Evolutionary conservation across 2,888 invertebrate species (phyloP).

Genomic region (Habrosyne pyritoides): DNA sequence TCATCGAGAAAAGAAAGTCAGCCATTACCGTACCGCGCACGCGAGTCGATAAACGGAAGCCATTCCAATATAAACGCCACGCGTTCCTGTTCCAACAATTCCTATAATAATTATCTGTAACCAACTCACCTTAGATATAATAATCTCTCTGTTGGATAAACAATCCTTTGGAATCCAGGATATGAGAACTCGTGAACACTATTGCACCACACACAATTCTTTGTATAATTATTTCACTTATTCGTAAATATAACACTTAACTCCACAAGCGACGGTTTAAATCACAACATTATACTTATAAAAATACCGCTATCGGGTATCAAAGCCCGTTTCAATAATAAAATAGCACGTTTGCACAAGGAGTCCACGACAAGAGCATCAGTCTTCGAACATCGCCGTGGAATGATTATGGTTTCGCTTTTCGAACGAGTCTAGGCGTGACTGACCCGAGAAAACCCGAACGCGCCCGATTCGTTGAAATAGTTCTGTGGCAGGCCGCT

Average conservation of each 20-base stretch:
- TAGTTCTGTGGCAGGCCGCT: conserved; percentile 36
- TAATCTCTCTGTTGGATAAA: conserved; percentile 59
- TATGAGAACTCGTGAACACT: conserved; percentile 65
- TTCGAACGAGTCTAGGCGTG: conserved; percentile 83
- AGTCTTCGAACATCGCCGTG: conserved; percentile 81
- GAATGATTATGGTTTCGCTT: conserved; percentile 81
- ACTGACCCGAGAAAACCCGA: conserved; percentile 76
- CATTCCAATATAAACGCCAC: conserved; percentile 72
- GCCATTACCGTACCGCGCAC: conserved; percentile 77
- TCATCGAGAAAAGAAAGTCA: conserved; percentile 71
- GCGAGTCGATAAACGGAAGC: conserved; percentile 81
- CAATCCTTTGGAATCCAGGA: conserved; percentile 78
- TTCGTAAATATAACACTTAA: conserved; percentile 67
- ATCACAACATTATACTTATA: conserved; percentile 75
- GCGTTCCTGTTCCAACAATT: conserved; percentile 45
- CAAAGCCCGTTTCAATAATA: conserved; percentile 70
- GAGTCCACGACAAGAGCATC: conserved; percentile 80
- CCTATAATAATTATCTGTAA: conserved; percentile 28
- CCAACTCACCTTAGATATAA: conserved; percentile 63
- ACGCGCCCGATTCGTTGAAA: conserved; percentile 50
- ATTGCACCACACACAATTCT: conserved; percentile 76
- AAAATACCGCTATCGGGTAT: conserved; percentile 64
- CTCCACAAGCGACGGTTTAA: conserved; percentile 70
- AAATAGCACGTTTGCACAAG: conserved; percentile 74
- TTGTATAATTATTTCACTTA: conserved; percentile 67